Conservation (phyloP, 1,140 invertebrate genomes). For the Holotrichia oblita region DNA sequence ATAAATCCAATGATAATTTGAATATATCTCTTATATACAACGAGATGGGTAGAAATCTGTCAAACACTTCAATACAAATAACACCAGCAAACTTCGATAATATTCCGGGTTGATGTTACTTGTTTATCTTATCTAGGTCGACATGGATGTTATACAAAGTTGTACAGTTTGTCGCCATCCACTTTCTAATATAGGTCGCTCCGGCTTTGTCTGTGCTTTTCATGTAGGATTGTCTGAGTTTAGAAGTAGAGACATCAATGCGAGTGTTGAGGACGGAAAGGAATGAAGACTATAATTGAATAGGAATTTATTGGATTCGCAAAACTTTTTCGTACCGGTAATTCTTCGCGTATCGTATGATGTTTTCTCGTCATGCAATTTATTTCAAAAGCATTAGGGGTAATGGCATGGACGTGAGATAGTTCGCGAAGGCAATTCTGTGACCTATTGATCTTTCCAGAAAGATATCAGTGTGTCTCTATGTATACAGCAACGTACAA, state of each 20-base stretch:
- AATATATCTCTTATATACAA: no score
- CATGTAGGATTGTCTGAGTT: neutral
- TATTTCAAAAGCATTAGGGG: neutral
- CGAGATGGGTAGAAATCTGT: neutral
- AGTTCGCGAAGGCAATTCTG: neutral
- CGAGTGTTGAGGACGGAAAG: neutral
- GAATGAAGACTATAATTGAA: neutral
- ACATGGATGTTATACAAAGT: neutral
- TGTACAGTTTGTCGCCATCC: neutral
- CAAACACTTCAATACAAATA: neutral
- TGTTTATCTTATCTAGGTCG: constrained; percentile 16
- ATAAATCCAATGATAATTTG: no score
- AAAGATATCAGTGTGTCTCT: no score
- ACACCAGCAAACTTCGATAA: neutral
- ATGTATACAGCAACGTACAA: no score
- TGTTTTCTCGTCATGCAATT: constrained; percentile 1
- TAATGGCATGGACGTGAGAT: neutral
- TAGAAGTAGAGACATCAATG: neutral
- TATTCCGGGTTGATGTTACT: neutral
- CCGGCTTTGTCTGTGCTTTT: neutral
- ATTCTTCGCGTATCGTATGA: neutral
- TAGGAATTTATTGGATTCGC: neutral
- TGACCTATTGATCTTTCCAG: neutral
- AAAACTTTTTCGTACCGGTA: constrained; percentile 7
- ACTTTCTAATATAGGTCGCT: neutral